phyloP scores from a whole-genome alignment of 2,888 invertebrate genomes.

The Asteroscopus sphinx region DNA sequence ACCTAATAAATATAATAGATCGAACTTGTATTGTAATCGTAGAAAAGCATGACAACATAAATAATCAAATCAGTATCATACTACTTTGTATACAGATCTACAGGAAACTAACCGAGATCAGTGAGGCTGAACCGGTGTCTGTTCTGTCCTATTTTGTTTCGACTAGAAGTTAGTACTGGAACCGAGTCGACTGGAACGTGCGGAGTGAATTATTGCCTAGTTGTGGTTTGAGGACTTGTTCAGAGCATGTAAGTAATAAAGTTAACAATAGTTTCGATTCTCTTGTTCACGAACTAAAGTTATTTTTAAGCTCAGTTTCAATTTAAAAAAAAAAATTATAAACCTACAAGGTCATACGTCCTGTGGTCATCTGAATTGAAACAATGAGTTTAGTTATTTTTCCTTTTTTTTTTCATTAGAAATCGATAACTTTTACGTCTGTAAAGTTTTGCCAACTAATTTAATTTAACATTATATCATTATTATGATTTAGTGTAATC shows the following conservation, averaged over 20 bases:
- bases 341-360: too few relatives aligned
- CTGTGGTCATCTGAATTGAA: too few relatives aligned
- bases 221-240: conserved; percentile 10
- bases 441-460: too few relatives aligned
- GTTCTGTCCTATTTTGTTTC: conserved; percentile 29
- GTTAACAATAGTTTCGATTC: too few relatives aligned
- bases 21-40: neutral
- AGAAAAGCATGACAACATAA: neutral
- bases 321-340: too few relatives aligned
- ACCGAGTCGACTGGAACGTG: conserved; percentile 37
- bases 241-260: neutral
- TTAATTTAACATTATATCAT: too few relatives aligned
- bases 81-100: neutral
- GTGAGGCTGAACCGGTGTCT: conserved; percentile 19
- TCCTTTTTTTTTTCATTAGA: too few relatives aligned
- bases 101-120: conserved; percentile 18
- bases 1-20: neutral
- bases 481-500: too few relatives aligned
- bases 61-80: neutral
- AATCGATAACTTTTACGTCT: too few relatives aligned
- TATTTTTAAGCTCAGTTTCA: too few relatives aligned
- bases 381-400: too few relatives aligned
- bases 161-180: conserved; percentile 14
- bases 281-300: too few relatives aligned
- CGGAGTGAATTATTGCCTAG: conserved; percentile 19